Conservation (phyloP, 2,888 invertebrate genomes). For the Brassicogethes aeneus region DNA sequence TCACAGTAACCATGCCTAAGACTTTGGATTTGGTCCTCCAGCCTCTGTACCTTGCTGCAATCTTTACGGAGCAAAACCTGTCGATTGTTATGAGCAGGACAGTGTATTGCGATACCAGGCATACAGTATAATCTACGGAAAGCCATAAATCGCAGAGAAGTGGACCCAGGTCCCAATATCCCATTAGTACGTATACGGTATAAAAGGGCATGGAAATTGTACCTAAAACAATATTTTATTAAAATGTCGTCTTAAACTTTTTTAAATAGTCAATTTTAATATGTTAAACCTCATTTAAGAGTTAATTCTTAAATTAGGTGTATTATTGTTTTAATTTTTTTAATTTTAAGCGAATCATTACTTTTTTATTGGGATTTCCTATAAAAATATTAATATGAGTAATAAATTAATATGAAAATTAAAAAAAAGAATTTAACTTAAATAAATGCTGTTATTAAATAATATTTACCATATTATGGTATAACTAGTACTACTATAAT, state of each 20-base stretch:
- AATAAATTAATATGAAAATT: too few species aligned
- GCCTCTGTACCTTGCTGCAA: constrained; percentile 91
- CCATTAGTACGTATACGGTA: constrained; percentile 93
- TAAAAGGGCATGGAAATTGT: constrained; percentile 98
- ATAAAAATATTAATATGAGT: too few species aligned
- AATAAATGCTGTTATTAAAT: too few species aligned
- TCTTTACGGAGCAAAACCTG: constrained; percentile 96
- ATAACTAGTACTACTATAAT: too few species aligned
- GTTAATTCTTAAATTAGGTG: constrained; percentile 1
- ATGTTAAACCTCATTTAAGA: too few species aligned
- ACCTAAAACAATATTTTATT: constrained; percentile 48
- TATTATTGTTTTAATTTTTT: neutral
- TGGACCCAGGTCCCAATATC: constrained; percentile 95
- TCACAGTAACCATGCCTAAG: constrained; percentile 90
- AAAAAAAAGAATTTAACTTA: too few species aligned
- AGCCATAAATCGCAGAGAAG: constrained; percentile 96
- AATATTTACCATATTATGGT: too few species aligned
- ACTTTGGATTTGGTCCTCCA: constrained; percentile 95
- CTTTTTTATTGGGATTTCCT: too few species aligned
- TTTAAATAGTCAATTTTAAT: too few species aligned
- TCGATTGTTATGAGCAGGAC: constrained; percentile 97
- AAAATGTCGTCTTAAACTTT: too few species aligned
- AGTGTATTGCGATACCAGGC: constrained; percentile 97
- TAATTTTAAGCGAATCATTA: constrained; percentile 1
- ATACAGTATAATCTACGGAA: constrained; percentile 97